phyloP scores from a whole-genome alignment of 2,888 invertebrate species.

The Lasioglossum pauxillum region DNA sequence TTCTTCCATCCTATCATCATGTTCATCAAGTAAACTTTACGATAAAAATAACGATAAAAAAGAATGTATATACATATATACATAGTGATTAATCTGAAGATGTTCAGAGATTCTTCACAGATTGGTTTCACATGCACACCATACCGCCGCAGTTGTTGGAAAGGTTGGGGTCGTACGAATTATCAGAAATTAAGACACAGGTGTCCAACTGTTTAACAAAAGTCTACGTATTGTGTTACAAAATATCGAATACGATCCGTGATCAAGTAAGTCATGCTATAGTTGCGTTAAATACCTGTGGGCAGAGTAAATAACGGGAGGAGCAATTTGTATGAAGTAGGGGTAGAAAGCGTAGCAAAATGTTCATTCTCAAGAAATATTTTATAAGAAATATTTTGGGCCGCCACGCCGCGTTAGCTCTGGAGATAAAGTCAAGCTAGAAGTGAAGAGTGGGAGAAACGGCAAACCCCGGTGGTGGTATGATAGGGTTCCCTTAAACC shows the following conservation, averaged over 20 bases:
- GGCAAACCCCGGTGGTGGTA: too few species aligned
- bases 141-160: slow-evolving; percentile 70
- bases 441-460: too few species aligned
- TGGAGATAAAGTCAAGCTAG: too few species aligned
- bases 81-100: neutral
- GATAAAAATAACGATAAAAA: neutral
- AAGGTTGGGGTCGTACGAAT: slow-evolving; percentile 57
- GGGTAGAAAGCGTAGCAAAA: too few species aligned
- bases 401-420: too few species aligned
- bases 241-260: slow-evolving; percentile 54
- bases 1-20: slow-evolving; percentile 72
- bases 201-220: slow-evolving; percentile 71
- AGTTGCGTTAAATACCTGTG: neutral
- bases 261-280: slow-evolving; percentile 59
- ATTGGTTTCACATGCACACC: slow-evolving; percentile 67
- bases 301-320: too few species aligned
- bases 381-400: too few species aligned
- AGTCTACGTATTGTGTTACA: slow-evolving; percentile 72
- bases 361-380: too few species aligned
- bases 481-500: too few species aligned
- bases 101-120: slow-evolving; percentile 72
- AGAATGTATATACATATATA: neutral
- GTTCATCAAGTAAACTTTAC: slow-evolving; percentile 63
- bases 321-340: too few species aligned
- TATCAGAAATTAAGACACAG: slow-evolving; percentile 68